Evolutionary conservation across 2,113 vertebrate species (phyloP).

Genomic region (Megaptera novaeangliae): DNA sequence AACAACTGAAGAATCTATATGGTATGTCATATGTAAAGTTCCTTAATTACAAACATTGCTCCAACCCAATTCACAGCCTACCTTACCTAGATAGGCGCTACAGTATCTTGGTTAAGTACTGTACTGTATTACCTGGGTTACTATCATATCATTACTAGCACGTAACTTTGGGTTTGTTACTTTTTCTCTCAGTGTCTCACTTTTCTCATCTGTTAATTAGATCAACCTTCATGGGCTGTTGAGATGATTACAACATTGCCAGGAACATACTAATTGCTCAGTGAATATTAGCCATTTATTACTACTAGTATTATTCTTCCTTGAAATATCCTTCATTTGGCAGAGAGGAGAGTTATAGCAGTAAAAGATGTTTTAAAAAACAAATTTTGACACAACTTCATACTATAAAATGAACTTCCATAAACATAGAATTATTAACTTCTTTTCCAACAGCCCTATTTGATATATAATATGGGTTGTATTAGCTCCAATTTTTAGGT

Average conservation of each 20-base stretch:
- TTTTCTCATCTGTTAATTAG: background rate
- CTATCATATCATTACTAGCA: background rate
- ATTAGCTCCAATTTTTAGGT: background rate
- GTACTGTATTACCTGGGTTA: background rate
- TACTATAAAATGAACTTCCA: background rate
- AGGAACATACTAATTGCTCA: background rate
- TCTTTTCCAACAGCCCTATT: background rate
- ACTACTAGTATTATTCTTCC: background rate
- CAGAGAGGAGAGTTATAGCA: background rate
- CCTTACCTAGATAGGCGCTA: background rate
- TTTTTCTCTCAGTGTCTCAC: background rate
- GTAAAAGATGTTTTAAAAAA: background rate
- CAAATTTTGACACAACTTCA: background rate
- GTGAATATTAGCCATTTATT: background rate
- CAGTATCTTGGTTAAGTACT: background rate
- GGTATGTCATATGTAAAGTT: background rate
- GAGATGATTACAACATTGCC: background rate
- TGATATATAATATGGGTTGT: background rate
- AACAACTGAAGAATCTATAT: background rate
- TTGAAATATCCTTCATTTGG: background rate
- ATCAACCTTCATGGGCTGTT: background rate
- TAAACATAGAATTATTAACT: background rate
- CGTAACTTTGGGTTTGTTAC: background rate
- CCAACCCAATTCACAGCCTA: background rate
- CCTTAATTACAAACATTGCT: background rate